A percentile compares a stretch with the other conserved stretches of the same genome.
phyloP scores from a whole-genome alignment of 2,888 invertebrate species.

The Trichacis sp. region DNA sequence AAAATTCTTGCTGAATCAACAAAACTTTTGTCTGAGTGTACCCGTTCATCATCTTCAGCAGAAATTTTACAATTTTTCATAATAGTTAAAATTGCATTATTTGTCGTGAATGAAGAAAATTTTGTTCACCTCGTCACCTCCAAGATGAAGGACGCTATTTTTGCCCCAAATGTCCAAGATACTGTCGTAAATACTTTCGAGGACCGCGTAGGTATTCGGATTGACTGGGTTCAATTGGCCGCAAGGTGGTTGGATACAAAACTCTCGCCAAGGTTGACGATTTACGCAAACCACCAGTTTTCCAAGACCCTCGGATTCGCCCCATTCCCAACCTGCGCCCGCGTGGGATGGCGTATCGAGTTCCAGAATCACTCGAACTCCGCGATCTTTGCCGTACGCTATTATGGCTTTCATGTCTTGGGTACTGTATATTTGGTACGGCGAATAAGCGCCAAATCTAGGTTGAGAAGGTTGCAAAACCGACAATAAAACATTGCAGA shows the following conservation, averaged over 20 bases:
- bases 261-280: conserved; percentile 73
- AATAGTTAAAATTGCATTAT: too few species aligned
- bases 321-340: conserved; percentile 88
- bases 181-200: conserved; percentile 79
- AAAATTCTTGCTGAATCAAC: too few species aligned
- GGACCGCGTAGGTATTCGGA: conserved; percentile 76
- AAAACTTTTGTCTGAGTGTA: too few species aligned
- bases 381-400: conserved; percentile 82
- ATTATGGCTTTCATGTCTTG: conserved; percentile 78
- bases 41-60: too few species aligned
- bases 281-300: conserved; percentile 78
- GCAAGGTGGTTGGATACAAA: conserved; percentile 86
- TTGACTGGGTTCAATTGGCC: conserved; percentile 87
- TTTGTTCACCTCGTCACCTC: conserved; percentile 90
- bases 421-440: conserved; percentile 76
- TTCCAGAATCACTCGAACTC: conserved; percentile 88
- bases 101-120: too few species aligned
- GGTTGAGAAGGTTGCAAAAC: too few species aligned
- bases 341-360: conserved; percentile 91
- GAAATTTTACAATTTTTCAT: too few species aligned
- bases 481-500: too few species aligned
- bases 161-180: conserved; percentile 73
- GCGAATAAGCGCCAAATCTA: conserved; percentile 82
- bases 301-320: conserved; percentile 73
- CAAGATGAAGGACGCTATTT: conserved; percentile 81